Evolutionary conservation across 2,888 invertebrate genomes (phyloP), one percentile per base, ranked within the genome.

Genomic region (Polymixis lichenea): DNA sequence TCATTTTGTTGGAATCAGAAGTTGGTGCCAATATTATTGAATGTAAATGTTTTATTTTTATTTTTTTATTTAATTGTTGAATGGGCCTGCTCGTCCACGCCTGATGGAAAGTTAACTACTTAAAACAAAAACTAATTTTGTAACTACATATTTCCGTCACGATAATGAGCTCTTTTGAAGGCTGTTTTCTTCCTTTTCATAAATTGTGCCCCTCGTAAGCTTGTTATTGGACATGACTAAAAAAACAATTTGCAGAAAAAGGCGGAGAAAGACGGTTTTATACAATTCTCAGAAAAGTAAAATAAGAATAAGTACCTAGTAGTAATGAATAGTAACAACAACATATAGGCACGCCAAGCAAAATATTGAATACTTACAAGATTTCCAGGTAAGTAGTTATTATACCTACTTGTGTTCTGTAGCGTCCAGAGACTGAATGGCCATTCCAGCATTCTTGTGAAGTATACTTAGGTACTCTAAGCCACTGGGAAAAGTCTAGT

Each of bases 331-430:
- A 9, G 19, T 2, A 43, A 69, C 15, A 15, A 66, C 17, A 17
- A 17, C 6, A 11, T 46, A 49, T 51, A 66, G 28, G 1, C 17
- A 46, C n/a, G 6, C 28, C 17, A 28, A 72, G 9, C 13, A 55
- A 72, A 77, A 32, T 8, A 25, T 76, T 28, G 7, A 43, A 64
- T 53, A 43, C 22, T 17, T 17, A 43, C n/a, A 51, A n/a, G 43
- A 58, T 22, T 1, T n/a, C 19, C 25, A n/a, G n/a, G 11, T 2
- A 38, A 38, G 43, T 2, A 28, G 38, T 28, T 75, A 22, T 77
- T 46, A 38, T 17, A 55, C 53, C 25, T 66, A 46, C 28, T 77
- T 77, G 53, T 53, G 77, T 51, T 66, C 46, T 32, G 53, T 25
- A 17, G n/a, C 32, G 53, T 46, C 64, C n/a, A 43, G 13, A 51